A percentile compares a stretch with the other conserved stretches of the same genome.
phyloP scores from a whole-genome alignment of 92 coral and sea anemone species.

The Zoanthus sansibaricus region DNA sequence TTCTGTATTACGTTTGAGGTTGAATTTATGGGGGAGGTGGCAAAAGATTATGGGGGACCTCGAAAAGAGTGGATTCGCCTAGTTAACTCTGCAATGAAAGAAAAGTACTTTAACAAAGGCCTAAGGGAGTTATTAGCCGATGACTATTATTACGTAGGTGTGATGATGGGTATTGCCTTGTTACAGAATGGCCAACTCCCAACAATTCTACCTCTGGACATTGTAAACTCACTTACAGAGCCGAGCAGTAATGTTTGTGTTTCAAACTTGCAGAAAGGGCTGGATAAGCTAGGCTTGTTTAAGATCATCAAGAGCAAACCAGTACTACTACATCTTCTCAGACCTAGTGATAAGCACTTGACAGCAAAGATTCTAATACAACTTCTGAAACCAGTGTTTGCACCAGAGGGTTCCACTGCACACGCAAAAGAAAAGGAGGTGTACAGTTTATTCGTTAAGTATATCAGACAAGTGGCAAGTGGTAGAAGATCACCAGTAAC shows the following conservation, averaged over 20 bases:
- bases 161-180: constrained; percentile 49
- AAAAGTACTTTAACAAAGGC: constrained; percentile 45
- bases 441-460: constrained; percentile 70
- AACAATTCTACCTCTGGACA: constrained; percentile 42
- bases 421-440: constrained; percentile 53
- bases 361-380: constrained; percentile 65
- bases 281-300: constrained; percentile 64
- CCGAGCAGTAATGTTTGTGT: constrained; percentile 32
- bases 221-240: constrained; percentile 37
- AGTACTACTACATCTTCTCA: constrained; percentile 62
- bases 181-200: constrained; percentile 49
- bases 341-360: constrained; percentile 48
- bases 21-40: constrained; percentile 60
- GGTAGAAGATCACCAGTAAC: constrained; percentile 70
- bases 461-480: constrained; percentile 76
- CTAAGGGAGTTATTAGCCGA: constrained; percentile 23
- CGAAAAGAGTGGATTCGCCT: constrained; percentile 53
- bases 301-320: constrained; percentile 51
- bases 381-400: constrained; percentile 57
- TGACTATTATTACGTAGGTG: constrained; percentile 35
- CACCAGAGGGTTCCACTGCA: constrained; percentile 64
- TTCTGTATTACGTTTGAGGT: constrained; percentile 63
- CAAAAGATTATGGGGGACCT: constrained; percentile 63
- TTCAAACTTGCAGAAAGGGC: constrained; percentile 60
- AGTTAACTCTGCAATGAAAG: constrained; percentile 25